phyloP scores from a whole-genome alignment of 2,888 invertebrate genomes.

The Drosophila fungiperda region DNA sequence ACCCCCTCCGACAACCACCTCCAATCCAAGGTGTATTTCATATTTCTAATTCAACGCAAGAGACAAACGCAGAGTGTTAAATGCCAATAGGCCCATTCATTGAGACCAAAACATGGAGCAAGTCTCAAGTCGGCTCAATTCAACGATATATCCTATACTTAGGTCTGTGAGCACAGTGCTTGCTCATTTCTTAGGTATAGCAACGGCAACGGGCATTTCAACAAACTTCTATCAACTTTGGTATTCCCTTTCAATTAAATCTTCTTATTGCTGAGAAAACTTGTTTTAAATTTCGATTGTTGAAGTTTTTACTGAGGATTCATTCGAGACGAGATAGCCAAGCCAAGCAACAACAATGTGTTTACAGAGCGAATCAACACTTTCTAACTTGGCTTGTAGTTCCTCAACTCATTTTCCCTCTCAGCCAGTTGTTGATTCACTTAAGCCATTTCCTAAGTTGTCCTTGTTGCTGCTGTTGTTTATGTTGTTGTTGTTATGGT shows the following conservation, averaged over 20 bases:
- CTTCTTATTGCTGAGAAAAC: background rate
- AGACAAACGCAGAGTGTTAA: conserved; percentile 14
- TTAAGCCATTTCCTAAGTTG: conserved; percentile 16
- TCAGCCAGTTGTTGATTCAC: background rate
- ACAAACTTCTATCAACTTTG: background rate
- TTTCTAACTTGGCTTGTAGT: conserved; percentile 7
- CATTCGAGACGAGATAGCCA: background rate
- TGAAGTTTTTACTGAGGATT: background rate
- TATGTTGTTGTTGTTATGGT: background rate
- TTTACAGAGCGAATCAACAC: conserved; percentile 33
- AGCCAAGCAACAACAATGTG: conserved; percentile 6
- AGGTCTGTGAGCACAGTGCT: background rate
- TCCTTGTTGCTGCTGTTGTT: background rate
- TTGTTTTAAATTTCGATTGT: conserved; percentile 12
- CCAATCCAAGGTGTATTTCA: conserved; percentile 26
- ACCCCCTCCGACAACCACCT: background rate
- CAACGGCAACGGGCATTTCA: background rate
- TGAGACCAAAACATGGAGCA: background rate
- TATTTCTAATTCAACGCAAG: conserved; percentile 30
- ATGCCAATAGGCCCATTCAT: conserved; percentile 7
- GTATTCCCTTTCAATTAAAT: background rate
- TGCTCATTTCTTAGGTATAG: background rate
- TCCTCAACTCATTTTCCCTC: background rate
- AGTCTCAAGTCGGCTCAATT: background rate
- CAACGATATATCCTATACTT: conserved; percentile 5